Base-by-base conservation (phyloP, 2,113 vertebrate genomes). In the Etia nguti region DNA sequence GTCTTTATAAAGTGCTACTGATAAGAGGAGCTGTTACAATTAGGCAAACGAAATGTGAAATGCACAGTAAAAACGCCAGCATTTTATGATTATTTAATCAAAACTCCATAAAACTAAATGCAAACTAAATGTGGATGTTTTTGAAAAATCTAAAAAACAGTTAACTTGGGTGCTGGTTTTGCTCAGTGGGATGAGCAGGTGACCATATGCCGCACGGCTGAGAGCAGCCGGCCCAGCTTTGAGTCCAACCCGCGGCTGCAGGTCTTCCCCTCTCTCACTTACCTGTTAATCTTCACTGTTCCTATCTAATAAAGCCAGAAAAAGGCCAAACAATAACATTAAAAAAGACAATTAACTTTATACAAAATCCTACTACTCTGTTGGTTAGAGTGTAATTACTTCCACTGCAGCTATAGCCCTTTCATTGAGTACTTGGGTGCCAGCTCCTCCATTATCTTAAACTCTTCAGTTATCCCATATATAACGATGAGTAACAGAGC, bases 141-240 rank as follows among this genome's bases (percentile, higher is more conserved):
- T 31, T 31, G 10, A 26, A 15, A 57, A 26, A 15, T 31, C 57
- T 59, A 57, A 60, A 18, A 57, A 29, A 16, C 4, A 16, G 56
- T 16, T 31, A 59, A 59, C 56, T 59, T 7, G 0, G 56, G 3
- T 1, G 2, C 24, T 16, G 24, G 24, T 29, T 5, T 59, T 29
- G 24, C 8, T 31, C 57, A 0, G 15, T 10, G 57, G 15, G 26
- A 60, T 10, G 8, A 60, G 15, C 57, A 60, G 57, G 26, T 0
- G 15, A 0, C 5, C 15, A 18, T 29, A 31, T 18, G 26, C 0
- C 15, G 15, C 15, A 60, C 57, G 6, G 26, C 15, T 60, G 1
- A 31, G 26, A 59, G 26, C 57, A 5, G 26, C 57, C 10, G 10
- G 36, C 9, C 9, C 4, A 10, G 10, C 10, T 60, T 60, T 31